A percentile compares a stretch with the other conserved stretches of the same genome.
Conservation (phyloP, 2,113 vertebrate genomes). For the Thermophis baileyi region DNA sequence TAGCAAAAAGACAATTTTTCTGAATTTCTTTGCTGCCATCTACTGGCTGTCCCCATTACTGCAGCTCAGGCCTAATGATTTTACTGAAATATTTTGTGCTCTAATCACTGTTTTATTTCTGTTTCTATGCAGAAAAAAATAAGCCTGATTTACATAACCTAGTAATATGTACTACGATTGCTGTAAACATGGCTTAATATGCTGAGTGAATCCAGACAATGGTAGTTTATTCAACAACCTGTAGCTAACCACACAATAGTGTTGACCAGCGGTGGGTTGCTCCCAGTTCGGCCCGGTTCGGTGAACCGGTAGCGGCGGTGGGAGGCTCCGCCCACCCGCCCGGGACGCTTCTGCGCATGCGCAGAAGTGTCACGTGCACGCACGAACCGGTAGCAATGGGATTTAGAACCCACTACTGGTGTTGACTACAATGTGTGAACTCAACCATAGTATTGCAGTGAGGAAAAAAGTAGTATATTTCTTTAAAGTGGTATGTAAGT, state of each 20-base stretch:
- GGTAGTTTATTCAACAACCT: neutral
- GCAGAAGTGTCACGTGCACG: no score
- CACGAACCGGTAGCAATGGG: no score
- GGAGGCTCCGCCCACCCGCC: no score
- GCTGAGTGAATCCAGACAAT: neutral
- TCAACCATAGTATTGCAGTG: neutral
- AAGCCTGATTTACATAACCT: neutral
- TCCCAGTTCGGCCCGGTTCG: no score
- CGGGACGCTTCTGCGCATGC: no score
- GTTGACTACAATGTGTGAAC: neutral
- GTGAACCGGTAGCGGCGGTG: no score
- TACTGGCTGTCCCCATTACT: neutral
- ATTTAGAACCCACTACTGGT: no score
- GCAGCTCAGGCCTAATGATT: neutral
- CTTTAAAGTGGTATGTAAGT: neutral
- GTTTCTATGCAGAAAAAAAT: neutral
- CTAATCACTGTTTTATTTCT: neutral
- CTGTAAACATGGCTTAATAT: neutral
- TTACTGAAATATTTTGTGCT: neutral
- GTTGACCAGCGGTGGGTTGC: no score
- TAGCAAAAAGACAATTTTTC: neutral
- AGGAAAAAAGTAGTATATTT: neutral
- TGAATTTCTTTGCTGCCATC: neutral
- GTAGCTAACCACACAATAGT: neutral
- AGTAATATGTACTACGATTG: neutral